These are phyloP conservation scores for Morone saxatilis DNA, from an alignment of 2,113 vertebrate genomes.

Conservation along the genomic window DNA sequence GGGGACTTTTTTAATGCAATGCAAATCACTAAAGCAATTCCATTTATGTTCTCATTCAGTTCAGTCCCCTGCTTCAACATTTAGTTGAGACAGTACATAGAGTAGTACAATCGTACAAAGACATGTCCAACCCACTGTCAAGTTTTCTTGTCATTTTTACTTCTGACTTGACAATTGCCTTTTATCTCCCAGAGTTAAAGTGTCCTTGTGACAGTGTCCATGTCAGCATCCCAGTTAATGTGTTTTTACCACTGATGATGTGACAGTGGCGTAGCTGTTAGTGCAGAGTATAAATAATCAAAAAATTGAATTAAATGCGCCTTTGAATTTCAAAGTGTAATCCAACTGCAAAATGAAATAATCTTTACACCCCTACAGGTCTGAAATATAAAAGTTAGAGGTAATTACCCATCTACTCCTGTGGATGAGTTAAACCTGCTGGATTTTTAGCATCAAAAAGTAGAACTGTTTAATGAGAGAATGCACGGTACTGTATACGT, in stretches of 20 bases:
- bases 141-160: too few relatives aligned
- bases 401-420: not conserved
- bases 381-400: not conserved
- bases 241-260: not conserved
- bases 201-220: too few relatives aligned
- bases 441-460: not conserved
- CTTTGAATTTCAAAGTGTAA: not conserved
- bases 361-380: constrained; percentile 2
- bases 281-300: not conserved
- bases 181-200: too few relatives aligned
- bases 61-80: too few relatives aligned
- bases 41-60: too few relatives aligned
- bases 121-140: too few relatives aligned
- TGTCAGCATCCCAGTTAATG: not conserved
- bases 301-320: constrained; percentile 8
- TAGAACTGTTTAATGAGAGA: not conserved
- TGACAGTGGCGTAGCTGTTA: not conserved
- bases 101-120: too few relatives aligned
- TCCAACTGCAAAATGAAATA: constrained; percentile 6
- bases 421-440: not conserved
- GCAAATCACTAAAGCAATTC: too few relatives aligned
- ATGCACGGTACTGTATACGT: not conserved
- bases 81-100: too few relatives aligned
- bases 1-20: too few relatives aligned
- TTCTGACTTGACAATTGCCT: too few relatives aligned